Evolutionary conservation across 2,888 invertebrate genomes (phyloP).

Genomic region (Gnatocerus cornutus): DNA sequence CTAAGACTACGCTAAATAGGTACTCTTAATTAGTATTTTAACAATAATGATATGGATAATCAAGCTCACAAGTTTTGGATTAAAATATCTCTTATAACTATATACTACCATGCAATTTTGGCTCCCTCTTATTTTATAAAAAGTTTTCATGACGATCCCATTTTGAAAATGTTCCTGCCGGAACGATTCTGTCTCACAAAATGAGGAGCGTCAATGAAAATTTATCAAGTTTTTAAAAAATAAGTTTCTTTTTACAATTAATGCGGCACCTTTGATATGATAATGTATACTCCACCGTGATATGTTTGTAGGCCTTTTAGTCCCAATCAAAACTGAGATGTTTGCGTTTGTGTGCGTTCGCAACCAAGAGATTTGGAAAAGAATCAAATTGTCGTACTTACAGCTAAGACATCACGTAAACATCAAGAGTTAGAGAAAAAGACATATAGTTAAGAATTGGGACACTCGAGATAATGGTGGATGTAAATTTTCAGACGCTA

Average conservation of each 20-base stretch:
- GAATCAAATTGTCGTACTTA: slow-evolving; percentile 32
- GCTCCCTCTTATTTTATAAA: slow-evolving; percentile 52
- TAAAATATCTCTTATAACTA: slow-evolving; percentile 42
- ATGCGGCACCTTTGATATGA: slow-evolving; percentile 68
- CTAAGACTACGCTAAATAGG: slow-evolving; percentile 47
- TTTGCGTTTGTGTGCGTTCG: slow-evolving; percentile 57
- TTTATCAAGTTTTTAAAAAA: slow-evolving; percentile 33
- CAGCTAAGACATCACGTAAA: slow-evolving; percentile 53
- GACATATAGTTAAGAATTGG: slow-evolving; percentile 58
- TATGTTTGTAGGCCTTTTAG: slow-evolving; percentile 65
- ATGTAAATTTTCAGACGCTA: slow-evolving; percentile 49
- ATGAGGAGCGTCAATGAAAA: slow-evolving; percentile 44
- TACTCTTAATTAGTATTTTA: slow-evolving; percentile 48
- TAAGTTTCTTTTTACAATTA: slow-evolving; percentile 59
- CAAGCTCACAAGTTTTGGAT: slow-evolving; percentile 64
- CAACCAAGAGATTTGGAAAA: slow-evolving; percentile 46
- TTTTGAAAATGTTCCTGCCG: slow-evolving; percentile 51
- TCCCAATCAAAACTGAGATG: slow-evolving; percentile 52
- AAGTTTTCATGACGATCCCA: slow-evolving; percentile 44
- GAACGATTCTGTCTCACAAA: slow-evolving; percentile 62
- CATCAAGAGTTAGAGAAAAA: slow-evolving; percentile 60
- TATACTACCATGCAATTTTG: slow-evolving; percentile 58
- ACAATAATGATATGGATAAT: slow-evolving; percentile 64
- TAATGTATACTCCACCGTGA: slow-evolving; percentile 64
- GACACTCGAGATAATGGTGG: slow-evolving; percentile 60